phyloP scores from a whole-genome alignment of 2,888 invertebrate species.

The Lithophane socia region DNA sequence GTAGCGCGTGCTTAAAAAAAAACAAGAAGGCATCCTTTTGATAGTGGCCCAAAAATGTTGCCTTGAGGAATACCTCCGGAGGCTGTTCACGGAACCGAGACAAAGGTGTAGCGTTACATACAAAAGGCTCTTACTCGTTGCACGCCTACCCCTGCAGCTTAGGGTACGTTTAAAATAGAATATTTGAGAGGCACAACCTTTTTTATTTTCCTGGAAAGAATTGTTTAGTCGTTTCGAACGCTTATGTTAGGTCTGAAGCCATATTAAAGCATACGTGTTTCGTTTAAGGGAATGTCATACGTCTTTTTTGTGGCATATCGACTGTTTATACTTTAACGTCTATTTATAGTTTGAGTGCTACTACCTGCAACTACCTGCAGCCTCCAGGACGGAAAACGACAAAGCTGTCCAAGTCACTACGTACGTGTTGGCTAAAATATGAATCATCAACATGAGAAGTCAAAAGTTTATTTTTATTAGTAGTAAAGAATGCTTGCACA shows the following conservation, averaged over 20 bases:
- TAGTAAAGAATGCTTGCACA: neutral
- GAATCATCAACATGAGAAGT: neutral
- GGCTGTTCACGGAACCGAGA: conserved; percentile 59
- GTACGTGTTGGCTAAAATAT: neutral
- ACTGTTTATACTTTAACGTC: neutral
- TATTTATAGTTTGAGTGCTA: neutral
- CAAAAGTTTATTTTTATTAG: too few species aligned
- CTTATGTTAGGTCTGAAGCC: neutral
- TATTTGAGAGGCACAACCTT: conserved; percentile 13
- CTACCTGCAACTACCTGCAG: neutral
- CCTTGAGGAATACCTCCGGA: conserved; percentile 47
- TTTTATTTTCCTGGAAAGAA: conserved; percentile 22
- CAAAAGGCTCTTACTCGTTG: conserved; percentile 64
- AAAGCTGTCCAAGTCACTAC: neutral
- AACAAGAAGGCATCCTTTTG: conserved; percentile 29
- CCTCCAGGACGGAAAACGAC: neutral
- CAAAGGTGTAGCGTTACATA: conserved; percentile 67
- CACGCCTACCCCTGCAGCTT: conserved; percentile 63
- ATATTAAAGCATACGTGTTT: neutral
- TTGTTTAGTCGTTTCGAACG: conserved; percentile 19
- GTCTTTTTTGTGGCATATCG: neutral
- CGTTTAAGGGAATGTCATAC: neutral
- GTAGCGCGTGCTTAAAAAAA: neutral
- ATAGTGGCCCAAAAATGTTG: conserved; percentile 44
- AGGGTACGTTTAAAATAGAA: conserved; percentile 44